Conservation (phyloP, 2,113 vertebrate genomes). For the Potamarius usumacintae region DNA sequence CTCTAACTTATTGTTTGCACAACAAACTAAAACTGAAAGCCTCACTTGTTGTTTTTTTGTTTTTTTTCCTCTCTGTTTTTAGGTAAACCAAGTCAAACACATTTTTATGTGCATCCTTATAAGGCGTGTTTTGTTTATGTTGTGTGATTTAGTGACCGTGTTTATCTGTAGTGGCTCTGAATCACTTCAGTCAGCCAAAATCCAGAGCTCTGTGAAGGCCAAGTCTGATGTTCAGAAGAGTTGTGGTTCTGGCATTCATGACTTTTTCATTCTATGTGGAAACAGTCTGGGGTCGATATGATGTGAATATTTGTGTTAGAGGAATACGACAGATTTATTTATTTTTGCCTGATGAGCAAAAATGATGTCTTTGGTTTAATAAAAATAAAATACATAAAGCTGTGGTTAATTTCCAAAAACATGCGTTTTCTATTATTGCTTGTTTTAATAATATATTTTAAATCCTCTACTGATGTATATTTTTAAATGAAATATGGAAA, state of each 20-base stretch:
- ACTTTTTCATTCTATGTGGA: conserved; percentile 60
- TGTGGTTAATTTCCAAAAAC: background rate
- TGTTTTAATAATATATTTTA: background rate
- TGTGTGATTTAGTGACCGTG: conserved; percentile 1
- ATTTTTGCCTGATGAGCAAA: background rate
- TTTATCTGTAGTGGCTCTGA: conserved; percentile 19
- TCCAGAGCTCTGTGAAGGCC: conserved; percentile 55
- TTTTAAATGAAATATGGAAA: background rate
- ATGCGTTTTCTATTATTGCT: background rate
- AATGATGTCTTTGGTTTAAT: no score
- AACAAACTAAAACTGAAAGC: background rate
- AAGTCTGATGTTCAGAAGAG: conserved; percentile 71
- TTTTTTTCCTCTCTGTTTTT: conserved; percentile 56
- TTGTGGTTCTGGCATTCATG: conserved; percentile 55
- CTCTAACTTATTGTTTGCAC: background rate
- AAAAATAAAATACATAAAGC: background rate
- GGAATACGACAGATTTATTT: background rate
- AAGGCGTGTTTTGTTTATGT: conserved; percentile 11
- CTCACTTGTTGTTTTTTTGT: conserved; percentile 18
- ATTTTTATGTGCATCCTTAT: conserved; percentile 8
- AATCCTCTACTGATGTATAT: background rate
- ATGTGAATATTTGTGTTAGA: background rate
- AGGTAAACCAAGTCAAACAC: conserved; percentile 40
- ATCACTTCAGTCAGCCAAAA: conserved; percentile 20
- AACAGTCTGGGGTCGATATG: conserved; percentile 65